These are phyloP conservation scores for Tylochromis polylepis DNA, from an alignment of 2,113 vertebrate species.

Conservation along the genomic window DNA sequence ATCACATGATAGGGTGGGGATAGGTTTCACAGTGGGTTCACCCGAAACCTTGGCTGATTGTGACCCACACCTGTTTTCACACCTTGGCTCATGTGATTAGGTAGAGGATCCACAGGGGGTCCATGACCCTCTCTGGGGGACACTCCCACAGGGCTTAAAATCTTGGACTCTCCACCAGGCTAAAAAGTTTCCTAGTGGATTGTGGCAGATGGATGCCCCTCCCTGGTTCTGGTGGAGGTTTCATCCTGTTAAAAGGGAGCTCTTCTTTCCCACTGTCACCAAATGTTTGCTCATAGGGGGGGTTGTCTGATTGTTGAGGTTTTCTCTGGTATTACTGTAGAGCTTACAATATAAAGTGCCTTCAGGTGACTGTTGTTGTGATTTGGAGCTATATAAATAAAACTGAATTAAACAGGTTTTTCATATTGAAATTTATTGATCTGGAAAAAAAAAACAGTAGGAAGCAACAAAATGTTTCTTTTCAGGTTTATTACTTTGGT, in stretches of 20 bases:
- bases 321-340: not conserved
- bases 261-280: not conserved
- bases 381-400: not conserved
- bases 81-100: too few species aligned
- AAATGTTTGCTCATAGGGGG: not conserved
- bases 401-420: not conserved
- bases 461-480: not conserved
- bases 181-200: not conserved
- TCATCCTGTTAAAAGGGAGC: not conserved
- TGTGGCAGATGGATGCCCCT: not conserved
- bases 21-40: too few species aligned
- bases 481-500: conserved; percentile 31
- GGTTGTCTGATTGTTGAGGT: not conserved
- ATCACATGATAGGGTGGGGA: too few species aligned
- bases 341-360: too few species aligned
- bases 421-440: not conserved
- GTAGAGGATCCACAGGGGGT: too few species aligned
- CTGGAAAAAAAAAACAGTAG: not conserved
- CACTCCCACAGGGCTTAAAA: too few species aligned
- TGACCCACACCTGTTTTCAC: too few species aligned
- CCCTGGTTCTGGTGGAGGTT: not conserved
- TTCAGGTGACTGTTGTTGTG: not conserved
- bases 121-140: too few species aligned
- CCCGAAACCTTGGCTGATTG: too few species aligned
- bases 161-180: too few species aligned